These are phyloP conservation scores for Brachyhypopomus gauderio DNA, from an alignment of 2,113 vertebrate genomes.

Conservation along the genomic window DNA sequence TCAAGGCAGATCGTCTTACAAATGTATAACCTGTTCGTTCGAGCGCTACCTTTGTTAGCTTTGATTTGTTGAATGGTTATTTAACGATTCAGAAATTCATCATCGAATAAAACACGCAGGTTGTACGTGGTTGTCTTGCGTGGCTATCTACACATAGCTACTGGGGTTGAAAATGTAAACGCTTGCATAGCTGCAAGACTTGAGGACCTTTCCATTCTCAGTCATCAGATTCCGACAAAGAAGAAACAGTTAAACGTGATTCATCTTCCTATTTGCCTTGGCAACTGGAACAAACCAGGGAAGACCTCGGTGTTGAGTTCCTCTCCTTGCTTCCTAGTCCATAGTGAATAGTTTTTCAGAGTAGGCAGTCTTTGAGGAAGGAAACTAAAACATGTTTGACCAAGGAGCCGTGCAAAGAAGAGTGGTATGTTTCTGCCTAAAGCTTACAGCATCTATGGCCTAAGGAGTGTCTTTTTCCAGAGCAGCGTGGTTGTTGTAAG, in stretches of 20 bases:
- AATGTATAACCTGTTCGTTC: background rate
- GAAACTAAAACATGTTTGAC: background rate
- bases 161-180: too few relatives aligned
- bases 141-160: too few relatives aligned
- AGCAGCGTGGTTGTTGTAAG: background rate
- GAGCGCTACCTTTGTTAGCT: background rate
- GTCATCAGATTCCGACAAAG: constrained; percentile 6
- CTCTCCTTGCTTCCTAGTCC: constrained; percentile 20
- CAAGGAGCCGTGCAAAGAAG: background rate
- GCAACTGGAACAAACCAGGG: background rate
- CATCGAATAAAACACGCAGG: too few relatives aligned
- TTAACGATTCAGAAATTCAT: too few relatives aligned
- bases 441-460: background rate
- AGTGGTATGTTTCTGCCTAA: background rate
- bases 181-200: too few relatives aligned
- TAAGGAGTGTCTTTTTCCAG: background rate
- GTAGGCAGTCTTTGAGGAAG: background rate
- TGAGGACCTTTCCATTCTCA: background rate
- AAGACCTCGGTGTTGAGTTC: background rate
- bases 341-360: constrained; percentile 17
- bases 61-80: background rate
- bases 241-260: constrained; percentile 8
- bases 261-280: constrained; percentile 5
- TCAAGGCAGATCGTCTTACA: background rate
- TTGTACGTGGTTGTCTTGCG: too few relatives aligned